These are phyloP conservation scores for Patella ulyssiponensis DNA, from an alignment of 2,888 invertebrate genomes.

Conservation along the genomic window DNA sequence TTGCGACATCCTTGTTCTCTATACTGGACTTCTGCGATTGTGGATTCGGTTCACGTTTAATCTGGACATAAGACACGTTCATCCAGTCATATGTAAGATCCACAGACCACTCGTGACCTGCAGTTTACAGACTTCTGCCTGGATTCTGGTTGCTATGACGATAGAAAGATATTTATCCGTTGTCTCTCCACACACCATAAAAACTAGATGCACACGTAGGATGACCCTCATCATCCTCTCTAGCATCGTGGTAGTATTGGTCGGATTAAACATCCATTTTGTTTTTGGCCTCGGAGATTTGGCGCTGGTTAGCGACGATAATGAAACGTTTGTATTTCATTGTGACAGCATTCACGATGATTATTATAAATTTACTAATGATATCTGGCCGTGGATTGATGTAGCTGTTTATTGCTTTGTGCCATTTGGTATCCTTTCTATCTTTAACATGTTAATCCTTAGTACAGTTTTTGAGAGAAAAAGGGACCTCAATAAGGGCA, in stretches of 20 bases:
- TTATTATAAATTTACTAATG: conserved; percentile 8
- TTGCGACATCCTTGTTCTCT: conserved; percentile 29
- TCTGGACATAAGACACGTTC: background rate
- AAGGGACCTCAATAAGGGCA: background rate
- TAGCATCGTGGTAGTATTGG: background rate
- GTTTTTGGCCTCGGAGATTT: background rate
- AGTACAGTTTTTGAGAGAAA: no score
- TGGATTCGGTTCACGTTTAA: background rate
- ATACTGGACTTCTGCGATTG: conserved; percentile 23
- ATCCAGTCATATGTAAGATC: background rate
- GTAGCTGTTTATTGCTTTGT: background rate
- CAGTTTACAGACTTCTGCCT: conserved; percentile 23
- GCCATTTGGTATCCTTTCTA: conserved; percentile 14
- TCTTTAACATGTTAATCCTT: background rate
- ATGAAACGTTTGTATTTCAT: background rate
- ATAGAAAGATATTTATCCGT: conserved; percentile 14
- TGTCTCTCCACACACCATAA: conserved; percentile 10
- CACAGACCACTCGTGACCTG: background rate
- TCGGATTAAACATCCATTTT: background rate
- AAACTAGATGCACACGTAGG: background rate
- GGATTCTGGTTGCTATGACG: conserved; percentile 22
- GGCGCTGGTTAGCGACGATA: background rate
- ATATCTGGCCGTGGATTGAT: conserved; percentile 15
- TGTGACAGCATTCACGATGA: background rate
- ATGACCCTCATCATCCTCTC: background rate